Base-by-base conservation (phyloP, 2,888 invertebrate species). In the Apotomis capreana region DNA sequence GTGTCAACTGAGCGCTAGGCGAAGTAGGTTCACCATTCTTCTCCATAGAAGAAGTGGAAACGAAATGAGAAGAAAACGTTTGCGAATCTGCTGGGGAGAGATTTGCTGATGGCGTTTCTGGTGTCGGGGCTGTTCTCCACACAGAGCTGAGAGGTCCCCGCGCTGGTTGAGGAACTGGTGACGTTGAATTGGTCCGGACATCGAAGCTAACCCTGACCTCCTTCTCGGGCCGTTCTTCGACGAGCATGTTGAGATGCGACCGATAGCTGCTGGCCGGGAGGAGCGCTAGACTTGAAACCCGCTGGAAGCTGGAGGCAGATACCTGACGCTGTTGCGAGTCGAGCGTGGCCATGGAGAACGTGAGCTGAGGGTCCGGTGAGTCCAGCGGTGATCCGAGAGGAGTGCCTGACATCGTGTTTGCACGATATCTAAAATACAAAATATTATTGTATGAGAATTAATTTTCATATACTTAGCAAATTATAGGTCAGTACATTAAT, bases 321-420 rank as follows among this genome's bases (percentile, higher is more conserved):
- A 95, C 94, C 90, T 95, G 95, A 80, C 95, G 95, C 85, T 95
- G 94, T 77, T 94, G 94, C 5, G 94, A 94, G 84, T 94, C 93
- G 83, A 94, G 79, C 10, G 95, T 95, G 51, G 94, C 95, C 76
- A 95, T 94, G 70, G 95, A 95, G 83, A 95, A 95, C 74, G 95
- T 95, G 76, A 95, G 87, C 79, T 94, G 95, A 62, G 94, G 96
- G 80, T 96, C 96, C 36, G 96, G 96, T 12, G 96, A 97, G 87
- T 97, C 97, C 85, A 97, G 91, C n/a, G 97, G 97, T 75, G 97
- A 97, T 77, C 96, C 96, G 73, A 96, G 94, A 5, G 97, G 95
- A 67, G 97, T 96, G 64, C 97, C 97, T 78, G 95, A 94, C 84
- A 96, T 96, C 78, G 96, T 96, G 89, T 97, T 97, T 73, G 97